Evolutionary conservation across 1,140 invertebrate species (phyloP).

Genomic region (Carcinoscorpius rotundicauda): DNA sequence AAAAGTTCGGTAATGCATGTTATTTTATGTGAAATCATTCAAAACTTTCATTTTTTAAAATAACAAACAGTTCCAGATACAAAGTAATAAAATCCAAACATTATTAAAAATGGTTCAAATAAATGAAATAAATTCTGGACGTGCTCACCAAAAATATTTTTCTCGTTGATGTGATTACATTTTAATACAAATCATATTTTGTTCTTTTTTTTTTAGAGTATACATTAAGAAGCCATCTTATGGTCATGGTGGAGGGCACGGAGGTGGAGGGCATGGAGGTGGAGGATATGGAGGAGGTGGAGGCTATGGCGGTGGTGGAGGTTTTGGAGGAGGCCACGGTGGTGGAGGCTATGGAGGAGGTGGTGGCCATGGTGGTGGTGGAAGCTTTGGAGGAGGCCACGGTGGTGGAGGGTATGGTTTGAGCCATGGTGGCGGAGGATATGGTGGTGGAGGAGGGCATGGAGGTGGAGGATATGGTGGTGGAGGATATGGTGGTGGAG

Average conservation of each 20-base stretch:
- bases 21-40: too few species aligned
- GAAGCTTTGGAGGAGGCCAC: constrained; percentile 1
- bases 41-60: too few species aligned
- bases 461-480: constrained; percentile 21
- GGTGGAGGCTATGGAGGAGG: background rate
- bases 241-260: constrained; percentile 1
- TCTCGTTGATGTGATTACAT: background rate
- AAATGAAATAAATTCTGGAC: too few species aligned
- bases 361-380: constrained; percentile 6
- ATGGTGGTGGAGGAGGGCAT: too few species aligned
- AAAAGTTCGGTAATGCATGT: too few species aligned
- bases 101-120: too few species aligned
- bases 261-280: constrained; percentile 1
- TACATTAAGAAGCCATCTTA: constrained; percentile 17
- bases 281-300: constrained; percentile 8
- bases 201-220: constrained; percentile 8
- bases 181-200: background rate
- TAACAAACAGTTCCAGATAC: too few species aligned
- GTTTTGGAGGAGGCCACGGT: background rate
- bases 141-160: too few species aligned
- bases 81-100: too few species aligned
- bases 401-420: constrained; percentile 29
- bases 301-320: background rate
- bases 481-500: constrained; percentile 29
- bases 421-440: constrained; percentile 20